Evolutionary conservation across 23 tunicate species (phyloP).

Genomic region (Ascidia mentula): DNA sequence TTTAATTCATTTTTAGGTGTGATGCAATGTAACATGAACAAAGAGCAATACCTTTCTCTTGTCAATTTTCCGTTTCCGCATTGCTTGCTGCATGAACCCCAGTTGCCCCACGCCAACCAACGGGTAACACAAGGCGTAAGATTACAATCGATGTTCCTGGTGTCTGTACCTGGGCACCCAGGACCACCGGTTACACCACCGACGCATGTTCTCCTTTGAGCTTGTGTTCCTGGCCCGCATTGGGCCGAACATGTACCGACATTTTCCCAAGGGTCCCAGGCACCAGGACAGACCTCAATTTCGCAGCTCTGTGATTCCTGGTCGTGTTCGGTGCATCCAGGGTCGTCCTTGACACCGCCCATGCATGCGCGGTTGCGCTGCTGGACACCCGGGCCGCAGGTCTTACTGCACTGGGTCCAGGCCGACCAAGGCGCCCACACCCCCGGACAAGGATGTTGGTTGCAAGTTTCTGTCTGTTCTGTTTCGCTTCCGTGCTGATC

Average conservation of each 20-base stretch:
- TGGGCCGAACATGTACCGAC: slow-evolving; percentile 15
- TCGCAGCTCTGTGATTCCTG: neutral
- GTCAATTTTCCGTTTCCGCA: slow-evolving; percentile 19
- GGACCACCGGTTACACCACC: slow-evolving; percentile 38
- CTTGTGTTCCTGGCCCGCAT: slow-evolving; percentile 30
- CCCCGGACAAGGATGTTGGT: slow-evolving; percentile 30
- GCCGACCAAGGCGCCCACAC: slow-evolving; percentile 32
- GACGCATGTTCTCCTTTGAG: slow-evolving; percentile 14
- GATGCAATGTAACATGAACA: neutral
- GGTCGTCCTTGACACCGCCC: slow-evolving; percentile 34
- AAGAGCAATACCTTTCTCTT: slow-evolving; percentile 24
- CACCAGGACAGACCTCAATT: slow-evolving; percentile 31
- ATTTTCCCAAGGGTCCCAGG: slow-evolving; percentile 22
- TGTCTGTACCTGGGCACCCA: slow-evolving; percentile 28
- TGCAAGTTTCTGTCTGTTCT: slow-evolving; percentile 12
- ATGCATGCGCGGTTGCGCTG: slow-evolving; percentile 20
- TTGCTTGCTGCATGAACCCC: slow-evolving; percentile 22
- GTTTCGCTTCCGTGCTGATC: slow-evolving; percentile 28
- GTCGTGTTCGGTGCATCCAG: slow-evolving; percentile 36
- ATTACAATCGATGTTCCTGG: neutral
- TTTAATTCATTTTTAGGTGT: neutral
- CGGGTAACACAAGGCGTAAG: slow-evolving; percentile 4
- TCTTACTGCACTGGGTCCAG: slow-evolving; percentile 15
- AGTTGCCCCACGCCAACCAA: slow-evolving; percentile 36
- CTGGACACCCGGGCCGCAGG: slow-evolving; percentile 32